These are phyloP conservation scores for Cliona cf. orientalis DNA, from an alignment of 37 sponge, comb jelly and placozoan species.

Conservation along the genomic window DNA sequence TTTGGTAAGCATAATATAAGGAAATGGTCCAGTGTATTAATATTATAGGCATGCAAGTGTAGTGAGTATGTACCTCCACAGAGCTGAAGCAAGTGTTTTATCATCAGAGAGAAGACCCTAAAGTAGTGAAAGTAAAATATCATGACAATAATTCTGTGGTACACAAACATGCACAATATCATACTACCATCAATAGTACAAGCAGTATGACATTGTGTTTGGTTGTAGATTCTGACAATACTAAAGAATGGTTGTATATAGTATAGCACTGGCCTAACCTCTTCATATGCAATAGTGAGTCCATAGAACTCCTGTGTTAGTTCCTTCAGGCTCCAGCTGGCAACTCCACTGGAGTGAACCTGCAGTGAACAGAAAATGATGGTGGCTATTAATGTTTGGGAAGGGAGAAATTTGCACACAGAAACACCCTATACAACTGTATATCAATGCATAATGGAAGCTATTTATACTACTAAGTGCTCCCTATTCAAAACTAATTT, in stretches of 20 bases:
- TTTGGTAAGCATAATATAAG: too few relatives aligned
- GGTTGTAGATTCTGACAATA: background rate
- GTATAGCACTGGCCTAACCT: constrained; percentile 31
- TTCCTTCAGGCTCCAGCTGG: constrained; percentile 33
- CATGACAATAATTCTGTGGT: too few relatives aligned
- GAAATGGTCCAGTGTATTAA: too few relatives aligned
- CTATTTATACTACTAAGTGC: too few relatives aligned
- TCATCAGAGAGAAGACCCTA: constrained; percentile 54
- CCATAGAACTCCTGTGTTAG: constrained; percentile 73
- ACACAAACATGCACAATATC: too few relatives aligned
- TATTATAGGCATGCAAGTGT: too few relatives aligned
- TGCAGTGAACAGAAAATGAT: background rate
- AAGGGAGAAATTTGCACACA: too few relatives aligned
- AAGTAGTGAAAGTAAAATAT: background rate
- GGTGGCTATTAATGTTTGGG: too few relatives aligned
- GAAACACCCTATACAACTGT: background rate
- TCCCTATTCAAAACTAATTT: too few relatives aligned
- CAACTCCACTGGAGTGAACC: constrained; percentile 32
- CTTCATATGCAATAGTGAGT: constrained; percentile 75
- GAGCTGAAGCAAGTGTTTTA: constrained; percentile 60
- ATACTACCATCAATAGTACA: background rate
- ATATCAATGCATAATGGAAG: too few relatives aligned
- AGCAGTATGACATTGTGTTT: background rate
- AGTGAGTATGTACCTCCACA: constrained; percentile 67
- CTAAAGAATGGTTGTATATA: background rate